These are phyloP conservation scores for Dallia pectoralis DNA, from an alignment of 2,797 vertebrate species.

Conservation along the genomic window DNA sequence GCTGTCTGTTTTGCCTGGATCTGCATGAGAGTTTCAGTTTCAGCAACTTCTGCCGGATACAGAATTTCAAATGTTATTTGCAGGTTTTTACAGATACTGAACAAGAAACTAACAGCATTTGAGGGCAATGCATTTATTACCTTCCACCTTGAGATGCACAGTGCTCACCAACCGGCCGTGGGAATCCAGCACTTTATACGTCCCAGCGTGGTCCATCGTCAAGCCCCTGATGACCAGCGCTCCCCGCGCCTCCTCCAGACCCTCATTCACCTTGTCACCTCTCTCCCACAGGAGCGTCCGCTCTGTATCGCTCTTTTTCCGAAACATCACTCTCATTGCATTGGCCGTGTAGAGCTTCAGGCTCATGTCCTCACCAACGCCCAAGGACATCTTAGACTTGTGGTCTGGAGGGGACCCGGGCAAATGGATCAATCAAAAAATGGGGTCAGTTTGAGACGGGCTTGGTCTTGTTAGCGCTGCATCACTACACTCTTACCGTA, in stretches of 20 bases:
- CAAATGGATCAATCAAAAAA: background rate
- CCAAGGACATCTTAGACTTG: conserved; percentile 16
- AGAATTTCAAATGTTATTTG: conserved; percentile 5
- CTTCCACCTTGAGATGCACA: conserved; percentile 53
- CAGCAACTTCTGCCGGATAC: conserved; percentile 1
- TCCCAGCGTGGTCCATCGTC: conserved; percentile 35
- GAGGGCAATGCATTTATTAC: conserved; percentile 34
- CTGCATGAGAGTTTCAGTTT: background rate
- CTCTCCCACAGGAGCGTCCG: conserved; percentile 61
- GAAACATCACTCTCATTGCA: conserved; percentile 56
- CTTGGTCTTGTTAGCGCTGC: too few relatives aligned
- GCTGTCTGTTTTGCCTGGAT: background rate
- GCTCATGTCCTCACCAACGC: conserved; percentile 47
- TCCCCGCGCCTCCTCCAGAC: conserved; percentile 34
- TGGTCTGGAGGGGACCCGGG: conserved; percentile 48
- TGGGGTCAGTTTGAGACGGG: background rate
- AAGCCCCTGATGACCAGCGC: conserved; percentile 27
- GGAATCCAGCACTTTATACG: conserved; percentile 64
- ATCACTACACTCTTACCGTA: conserved; percentile 39
- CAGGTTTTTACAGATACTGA: background rate
- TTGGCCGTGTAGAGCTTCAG: conserved; percentile 57
- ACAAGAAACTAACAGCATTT: background rate
- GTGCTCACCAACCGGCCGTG: conserved; percentile 65
- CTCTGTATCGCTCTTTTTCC: conserved; percentile 26
- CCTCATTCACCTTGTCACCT: background rate